Conservation (phyloP, 2,888 invertebrate genomes). For the Drosophila anomalata region DNA sequence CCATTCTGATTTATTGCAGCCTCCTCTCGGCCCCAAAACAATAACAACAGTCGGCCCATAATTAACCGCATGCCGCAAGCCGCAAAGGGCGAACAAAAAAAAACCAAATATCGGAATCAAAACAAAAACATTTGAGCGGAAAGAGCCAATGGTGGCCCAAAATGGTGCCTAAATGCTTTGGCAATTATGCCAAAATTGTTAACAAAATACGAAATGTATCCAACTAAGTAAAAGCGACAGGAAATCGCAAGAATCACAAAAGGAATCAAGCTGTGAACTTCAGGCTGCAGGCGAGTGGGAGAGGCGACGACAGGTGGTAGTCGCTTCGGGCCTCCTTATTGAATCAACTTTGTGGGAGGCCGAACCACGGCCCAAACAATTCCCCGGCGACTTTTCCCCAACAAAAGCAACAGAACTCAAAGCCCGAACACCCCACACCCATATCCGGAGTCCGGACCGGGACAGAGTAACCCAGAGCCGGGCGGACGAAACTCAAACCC, state of each 20-base stretch:
- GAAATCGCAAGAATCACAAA: slow-evolving; percentile 38
- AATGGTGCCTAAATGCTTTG: slow-evolving; percentile 62
- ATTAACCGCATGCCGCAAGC: slow-evolving; percentile 53
- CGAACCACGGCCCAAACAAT: neutral
- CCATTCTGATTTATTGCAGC: slow-evolving; percentile 73
- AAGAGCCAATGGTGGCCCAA: slow-evolving; percentile 20
- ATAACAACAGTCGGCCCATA: slow-evolving; percentile 35
- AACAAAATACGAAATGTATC: slow-evolving; percentile 70
- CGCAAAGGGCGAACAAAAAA: neutral
- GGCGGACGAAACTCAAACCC: neutral
- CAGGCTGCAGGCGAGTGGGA: neutral
- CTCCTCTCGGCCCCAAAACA: slow-evolving; percentile 21
- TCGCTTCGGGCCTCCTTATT: slow-evolving; percentile 52
- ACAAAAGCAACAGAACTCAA: slow-evolving; percentile 24
- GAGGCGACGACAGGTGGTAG: slow-evolving; percentile 71
- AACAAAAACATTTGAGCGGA: slow-evolving; percentile 27
- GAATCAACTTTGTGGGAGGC: slow-evolving; percentile 58
- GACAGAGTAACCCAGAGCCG: neutral
- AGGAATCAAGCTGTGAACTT: slow-evolving; percentile 14
- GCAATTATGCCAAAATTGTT: slow-evolving; percentile 63
- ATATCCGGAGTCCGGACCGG: neutral
- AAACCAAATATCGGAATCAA: slow-evolving; percentile 32
- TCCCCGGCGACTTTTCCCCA: slow-evolving; percentile 12
- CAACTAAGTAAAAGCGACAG: slow-evolving; percentile 62
- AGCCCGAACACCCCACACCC: neutral